These are phyloP conservation scores for Talpa occidentalis DNA, from an alignment of 2,113 vertebrate genomes.

Conservation along the genomic window DNA sequence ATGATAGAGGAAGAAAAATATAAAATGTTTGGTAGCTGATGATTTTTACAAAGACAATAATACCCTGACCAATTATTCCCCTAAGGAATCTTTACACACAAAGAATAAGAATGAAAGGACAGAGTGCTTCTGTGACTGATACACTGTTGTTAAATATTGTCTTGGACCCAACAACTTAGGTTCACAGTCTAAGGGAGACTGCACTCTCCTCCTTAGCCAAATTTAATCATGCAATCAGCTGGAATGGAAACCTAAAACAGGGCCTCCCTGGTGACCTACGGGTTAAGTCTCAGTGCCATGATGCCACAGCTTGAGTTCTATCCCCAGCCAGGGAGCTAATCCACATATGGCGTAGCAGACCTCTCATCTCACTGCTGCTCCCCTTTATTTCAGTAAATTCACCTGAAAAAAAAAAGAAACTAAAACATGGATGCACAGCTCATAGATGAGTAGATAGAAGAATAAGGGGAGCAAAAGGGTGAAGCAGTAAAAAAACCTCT, in stretches of 20 bases:
- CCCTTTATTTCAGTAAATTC: too few species aligned
- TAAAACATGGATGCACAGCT: neutral
- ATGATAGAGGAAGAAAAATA: neutral
- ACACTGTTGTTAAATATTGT: neutral
- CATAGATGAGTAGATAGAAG: neutral
- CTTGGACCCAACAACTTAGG: neutral
- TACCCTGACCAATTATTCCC: neutral
- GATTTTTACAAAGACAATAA: neutral
- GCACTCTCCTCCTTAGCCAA: neutral
- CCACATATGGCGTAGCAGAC: neutral
- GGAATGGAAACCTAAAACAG: neutral
- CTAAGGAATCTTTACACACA: neutral
- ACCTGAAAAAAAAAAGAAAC: too few species aligned
- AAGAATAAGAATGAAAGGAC: neutral
- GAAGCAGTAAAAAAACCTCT: neutral
- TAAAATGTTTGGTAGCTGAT: neutral
- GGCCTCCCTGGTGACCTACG: too few species aligned
- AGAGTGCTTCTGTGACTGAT: neutral
- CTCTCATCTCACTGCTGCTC: too few species aligned
- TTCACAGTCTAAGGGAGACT: neutral
- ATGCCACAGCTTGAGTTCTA: too few species aligned
- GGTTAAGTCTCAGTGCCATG: too few species aligned
- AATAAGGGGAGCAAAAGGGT: neutral
- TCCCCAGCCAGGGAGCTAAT: too few species aligned
- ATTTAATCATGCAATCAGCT: neutral